Base-by-base conservation (phyloP, 2,888 invertebrate species). In the Apodemia duryi region DNA sequence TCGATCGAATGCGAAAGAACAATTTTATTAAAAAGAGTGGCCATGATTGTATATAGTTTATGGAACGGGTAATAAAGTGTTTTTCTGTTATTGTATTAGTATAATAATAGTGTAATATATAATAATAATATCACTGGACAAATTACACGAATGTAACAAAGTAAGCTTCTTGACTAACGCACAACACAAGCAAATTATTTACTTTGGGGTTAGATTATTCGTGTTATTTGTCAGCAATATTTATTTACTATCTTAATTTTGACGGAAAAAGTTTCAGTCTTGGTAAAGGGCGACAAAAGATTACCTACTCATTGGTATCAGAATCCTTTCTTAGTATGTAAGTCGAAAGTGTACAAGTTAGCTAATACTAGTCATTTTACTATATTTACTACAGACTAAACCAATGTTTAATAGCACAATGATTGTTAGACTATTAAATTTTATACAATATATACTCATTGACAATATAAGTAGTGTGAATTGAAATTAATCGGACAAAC, bases 281-380 rank as follows among this genome's bases (percentile, higher is more conserved):
- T 13, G 13, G 46, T 46, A 4, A 46, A 46, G 13, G 46, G 46
- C 46, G 46, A 1, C 5, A 46, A 2, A 52, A 41, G 21, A 41
- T 3, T 38, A 38, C 38, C 13, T 46, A 46, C 13, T 13, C 7
- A 13, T 13, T 9, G 46, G 46, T 46, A 46, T 46, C 11, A 13
- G 21, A 43, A 54, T 54, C 65, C 64, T 62, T 63, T 57, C 49
- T 11, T 62, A 62, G 62, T 32, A 43, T 21, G 43, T 62, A 62
- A 41, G 62, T 43, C 2, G 6, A 51, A 51, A 7, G 51, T 51
- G 51, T 51, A 51, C 51, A 51, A 51, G 21, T 51, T 51, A 51
- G 51, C 51, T 7, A n/a, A 51, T 51, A 51, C 51, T 51, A 51
- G 51, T 51, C 51, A 51, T 51, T 51, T 51, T 51, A 51, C 21